Evolutionary conservation across 2,888 invertebrate genomes (phyloP), one percentile per base, ranked within the genome.

Genomic region (Phyto melanocephala): DNA sequence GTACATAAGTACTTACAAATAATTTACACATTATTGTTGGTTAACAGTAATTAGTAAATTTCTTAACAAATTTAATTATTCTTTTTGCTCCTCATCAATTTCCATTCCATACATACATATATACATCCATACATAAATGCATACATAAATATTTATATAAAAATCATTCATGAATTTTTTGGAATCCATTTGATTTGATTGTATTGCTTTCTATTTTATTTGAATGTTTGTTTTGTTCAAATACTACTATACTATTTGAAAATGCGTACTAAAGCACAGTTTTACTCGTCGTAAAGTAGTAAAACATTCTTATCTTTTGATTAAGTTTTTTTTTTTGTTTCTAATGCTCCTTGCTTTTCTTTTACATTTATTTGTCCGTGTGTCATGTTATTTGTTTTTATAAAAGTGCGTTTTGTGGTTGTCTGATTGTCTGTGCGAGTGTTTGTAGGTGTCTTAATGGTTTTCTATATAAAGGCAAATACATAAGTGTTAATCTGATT

Each of bases 401-500:
- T 35, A 15, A 56, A 11, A 56, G 13, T 35, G 65, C 24, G 22
- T 65, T 28, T 67, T 76, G 58, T 50, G 58, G 76, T 50, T 56
- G 45, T 56, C 47, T 42, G 56, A 37, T 52, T 80, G 62, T 10
- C 11, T 70, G 37, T 42, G 28, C 45, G 22, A n/a, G 5, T 11
- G 37, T 71, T n/a, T 28, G 47, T 63, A 20, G 60, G 62, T 65
- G 71, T 45, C 47, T 62, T 45, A 50, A 35, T 45, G 45, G 7
- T 22, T 67, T 50, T 70, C 28, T 42, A 33, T 62, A 37, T 40
- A 67, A 60, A 77, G 72, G 72, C 76, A 81, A 81, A 78, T n/a
- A n/a, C n/a, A n/a, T 78, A 68, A 35, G 62, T 45, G 60, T 63
- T 77, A 68, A 81, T 81, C 81, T 77, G 77, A 81, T 81, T 77